Conservation (phyloP, 2,113 vertebrate genomes). For the Xenus cinereus region DNA sequence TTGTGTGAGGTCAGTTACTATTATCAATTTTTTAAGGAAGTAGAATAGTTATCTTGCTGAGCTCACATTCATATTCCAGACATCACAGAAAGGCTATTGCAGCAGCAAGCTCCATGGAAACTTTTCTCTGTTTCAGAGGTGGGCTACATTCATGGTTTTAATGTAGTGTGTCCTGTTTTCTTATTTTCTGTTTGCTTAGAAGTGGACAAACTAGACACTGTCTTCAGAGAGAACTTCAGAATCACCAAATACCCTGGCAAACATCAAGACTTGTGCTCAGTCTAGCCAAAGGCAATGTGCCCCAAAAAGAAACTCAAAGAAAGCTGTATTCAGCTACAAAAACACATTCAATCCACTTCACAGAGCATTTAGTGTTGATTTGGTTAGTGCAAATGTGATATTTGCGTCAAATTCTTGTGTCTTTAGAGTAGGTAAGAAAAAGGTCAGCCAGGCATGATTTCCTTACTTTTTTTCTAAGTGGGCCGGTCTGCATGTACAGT, state of each 20-base stretch:
- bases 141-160: neutral
- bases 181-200: constrained; percentile 1
- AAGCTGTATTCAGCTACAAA: constrained; percentile 55
- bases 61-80: neutral
- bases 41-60: neutral
- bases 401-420: constrained; percentile 42
- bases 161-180: neutral
- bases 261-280: neutral
- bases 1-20: neutral
- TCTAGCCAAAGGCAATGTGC: constrained; percentile 6
- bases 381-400: constrained; percentile 42
- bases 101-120: neutral
- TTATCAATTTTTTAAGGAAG: neutral
- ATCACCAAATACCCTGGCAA: constrained; percentile 34
- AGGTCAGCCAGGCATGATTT: constrained; percentile 37
- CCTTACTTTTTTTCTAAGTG: neutral
- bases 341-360: constrained; percentile 38
- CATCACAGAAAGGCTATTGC: neutral
- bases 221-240: constrained; percentile 15
- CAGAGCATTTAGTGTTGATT: constrained; percentile 53
- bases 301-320: constrained; percentile 15
- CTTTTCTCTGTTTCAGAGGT: neutral
- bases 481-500: neutral
- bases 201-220: constrained; percentile 25
- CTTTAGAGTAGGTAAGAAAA: constrained; percentile 44